These are phyloP conservation scores for Thalassarche chlororhynchos DNA, from an alignment of 2,113 vertebrate species.

Conservation along the genomic window DNA sequence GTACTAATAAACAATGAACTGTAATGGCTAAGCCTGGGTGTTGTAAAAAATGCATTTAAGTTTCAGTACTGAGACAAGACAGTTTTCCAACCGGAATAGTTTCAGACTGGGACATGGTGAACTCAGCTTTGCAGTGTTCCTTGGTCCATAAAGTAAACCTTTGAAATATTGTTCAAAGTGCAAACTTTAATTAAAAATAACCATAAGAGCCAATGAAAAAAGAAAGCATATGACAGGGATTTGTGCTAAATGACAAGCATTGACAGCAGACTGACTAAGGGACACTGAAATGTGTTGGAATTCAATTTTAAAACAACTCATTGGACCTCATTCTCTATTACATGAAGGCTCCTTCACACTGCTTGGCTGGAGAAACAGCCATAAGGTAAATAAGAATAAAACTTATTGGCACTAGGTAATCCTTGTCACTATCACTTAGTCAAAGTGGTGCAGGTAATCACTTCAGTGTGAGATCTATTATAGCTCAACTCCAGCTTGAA, in stretches of 20 bases:
- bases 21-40: neutral
- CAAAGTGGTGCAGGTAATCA: neutral
- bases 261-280: neutral
- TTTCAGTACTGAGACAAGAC: neutral
- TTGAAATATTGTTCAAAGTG: slow-evolving; percentile 12
- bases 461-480: neutral
- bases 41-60: slow-evolving; percentile 36
- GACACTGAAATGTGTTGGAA: neutral
- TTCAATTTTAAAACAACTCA: neutral
- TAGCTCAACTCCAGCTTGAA: neutral
- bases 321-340: neutral
- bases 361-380: neutral
- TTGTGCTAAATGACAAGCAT: neutral
- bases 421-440: neutral
- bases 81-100: neutral
- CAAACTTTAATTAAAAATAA: slow-evolving; percentile 39
- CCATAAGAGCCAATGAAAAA: neutral
- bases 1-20: neutral
- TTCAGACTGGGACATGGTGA: neutral
- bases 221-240: neutral
- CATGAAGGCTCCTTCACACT: neutral
- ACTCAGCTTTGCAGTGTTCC: slow-evolving; percentile 3
- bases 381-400: slow-evolving; percentile 23
- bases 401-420: neutral
- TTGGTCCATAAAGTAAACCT: slow-evolving; percentile 26